Evolutionary conservation across 2,797 vertebrate species (phyloP).

Genomic region (Emydoidea blandingii): DNA sequence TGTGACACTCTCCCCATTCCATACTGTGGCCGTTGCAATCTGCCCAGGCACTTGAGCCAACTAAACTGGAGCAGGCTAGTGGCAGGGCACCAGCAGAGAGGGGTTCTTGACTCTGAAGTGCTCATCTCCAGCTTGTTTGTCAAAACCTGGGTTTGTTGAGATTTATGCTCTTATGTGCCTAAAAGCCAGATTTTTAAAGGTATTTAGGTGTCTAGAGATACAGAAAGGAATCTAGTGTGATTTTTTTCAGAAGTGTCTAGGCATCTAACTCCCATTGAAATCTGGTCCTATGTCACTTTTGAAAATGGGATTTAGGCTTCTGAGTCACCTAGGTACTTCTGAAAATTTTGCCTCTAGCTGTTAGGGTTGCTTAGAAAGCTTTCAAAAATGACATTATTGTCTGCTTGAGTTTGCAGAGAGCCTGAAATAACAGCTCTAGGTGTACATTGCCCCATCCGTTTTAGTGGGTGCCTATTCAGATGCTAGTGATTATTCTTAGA

Average conservation of each 20-base stretch:
- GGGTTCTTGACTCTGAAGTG: background rate
- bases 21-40: background rate
- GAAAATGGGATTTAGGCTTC: background rate
- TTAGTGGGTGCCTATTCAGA: background rate
- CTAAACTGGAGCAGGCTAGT: background rate
- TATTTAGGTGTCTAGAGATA: background rate
- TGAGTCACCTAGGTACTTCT: background rate
- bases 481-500: background rate
- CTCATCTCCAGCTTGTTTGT: background rate
- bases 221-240: background rate
- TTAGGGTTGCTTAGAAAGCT: background rate
- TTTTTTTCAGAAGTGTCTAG: background rate
- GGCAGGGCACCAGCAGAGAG: fast-evolving
- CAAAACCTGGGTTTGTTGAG: background rate
- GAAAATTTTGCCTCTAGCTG: background rate
- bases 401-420: background rate
- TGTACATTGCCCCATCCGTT: background rate
- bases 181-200: background rate
- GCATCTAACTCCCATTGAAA: background rate
- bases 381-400: background rate
- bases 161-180: background rate
- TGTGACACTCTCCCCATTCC: too few relatives aligned
- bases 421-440: background rate
- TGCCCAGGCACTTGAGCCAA: background rate
- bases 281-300: background rate